A percentile compares a stretch with the other conserved stretches of the same genome.
phyloP scores from a whole-genome alignment of 1,140 invertebrate species.

The Cotesia vestalis region DNA sequence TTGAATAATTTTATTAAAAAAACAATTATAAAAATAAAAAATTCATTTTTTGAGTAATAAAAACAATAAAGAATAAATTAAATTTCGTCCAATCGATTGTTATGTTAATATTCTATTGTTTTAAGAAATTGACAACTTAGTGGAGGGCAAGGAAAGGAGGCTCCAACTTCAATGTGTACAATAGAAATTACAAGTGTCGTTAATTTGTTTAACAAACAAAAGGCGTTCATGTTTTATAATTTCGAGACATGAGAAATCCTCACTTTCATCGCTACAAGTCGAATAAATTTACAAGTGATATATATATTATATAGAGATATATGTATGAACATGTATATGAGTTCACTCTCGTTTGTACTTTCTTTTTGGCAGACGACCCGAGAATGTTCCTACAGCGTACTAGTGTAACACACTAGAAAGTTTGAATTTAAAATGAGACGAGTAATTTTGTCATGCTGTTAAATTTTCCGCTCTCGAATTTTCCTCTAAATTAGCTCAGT shows the following conservation, averaged over 20 bases:
- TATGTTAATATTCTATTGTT: too few species aligned
- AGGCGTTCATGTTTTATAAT: not conserved
- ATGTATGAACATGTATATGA: constrained; percentile 29
- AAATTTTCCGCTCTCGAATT: constrained; percentile 19
- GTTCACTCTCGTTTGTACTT: constrained; percentile 53
- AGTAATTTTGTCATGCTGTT: constrained; percentile 15
- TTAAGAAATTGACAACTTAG: too few species aligned
- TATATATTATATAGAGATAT: too few species aligned
- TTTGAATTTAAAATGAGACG: constrained; percentile 42
- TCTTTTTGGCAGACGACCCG: constrained; percentile 40
- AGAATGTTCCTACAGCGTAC: constrained; percentile 31
- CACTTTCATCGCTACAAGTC: constrained; percentile 40
- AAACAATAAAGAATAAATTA: too few species aligned
- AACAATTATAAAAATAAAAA: too few species aligned
- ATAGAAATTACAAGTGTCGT: not conserved
- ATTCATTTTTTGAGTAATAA: too few species aligned
- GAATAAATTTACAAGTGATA: constrained; percentile 28
- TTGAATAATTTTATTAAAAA: too few species aligned
- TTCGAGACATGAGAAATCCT: constrained; percentile 32
- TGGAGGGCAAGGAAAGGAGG: too few species aligned
- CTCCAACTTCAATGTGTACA: not conserved
- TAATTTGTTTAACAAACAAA: not conserved
- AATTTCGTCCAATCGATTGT: too few species aligned
- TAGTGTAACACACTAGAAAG: constrained; percentile 45
- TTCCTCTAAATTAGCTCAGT: constrained; percentile 10